Percentiles rank a stretch among this genome's conserved stretches.
Evolutionary conservation across 2,113 vertebrate species (phyloP).

Genomic region (Hippocampus barbouri): DNA sequence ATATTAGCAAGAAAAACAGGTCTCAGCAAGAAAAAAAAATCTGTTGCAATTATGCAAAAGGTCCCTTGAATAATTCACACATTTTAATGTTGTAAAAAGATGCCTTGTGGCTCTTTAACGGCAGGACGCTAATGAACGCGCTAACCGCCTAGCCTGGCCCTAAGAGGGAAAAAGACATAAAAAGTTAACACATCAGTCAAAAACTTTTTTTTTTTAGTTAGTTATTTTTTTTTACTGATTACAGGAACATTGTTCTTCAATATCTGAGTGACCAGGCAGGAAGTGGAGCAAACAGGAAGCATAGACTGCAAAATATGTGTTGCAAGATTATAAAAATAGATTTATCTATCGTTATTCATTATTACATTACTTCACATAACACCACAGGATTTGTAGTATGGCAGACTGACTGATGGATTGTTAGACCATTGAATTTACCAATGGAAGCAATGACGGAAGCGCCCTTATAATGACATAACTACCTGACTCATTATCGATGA

Average conservation of each 20-base stretch:
- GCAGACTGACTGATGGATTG: no score
- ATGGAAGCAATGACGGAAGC: no score
- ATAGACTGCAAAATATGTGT: no score
- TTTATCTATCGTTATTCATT: no score
- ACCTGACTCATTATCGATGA: no score
- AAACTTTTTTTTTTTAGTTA: not conserved
- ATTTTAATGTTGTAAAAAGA: slow-evolving; percentile 5
- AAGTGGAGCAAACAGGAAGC: not conserved
- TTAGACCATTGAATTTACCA: no score
- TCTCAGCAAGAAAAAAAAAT: not conserved
- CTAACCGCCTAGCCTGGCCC: not conserved
- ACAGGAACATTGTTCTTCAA: not conserved
- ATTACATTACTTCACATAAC: no score
- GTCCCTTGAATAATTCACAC: slow-evolving; percentile 4
- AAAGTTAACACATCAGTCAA: slow-evolving; percentile 1
- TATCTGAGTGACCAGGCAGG: not conserved
- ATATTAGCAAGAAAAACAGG: not conserved
- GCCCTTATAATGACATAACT: no score
- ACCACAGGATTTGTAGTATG: no score
- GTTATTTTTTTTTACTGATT: not conserved
- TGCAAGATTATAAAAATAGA: no score
- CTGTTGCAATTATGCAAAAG: slow-evolving; percentile 1
- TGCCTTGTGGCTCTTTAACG: slow-evolving; percentile 1
- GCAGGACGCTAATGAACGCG: not conserved
- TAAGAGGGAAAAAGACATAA: not conserved